Percentiles rank a stretch among this genome's conserved stretches.
Evolutionary conservation across 2,888 invertebrate genomes (phyloP).

Genomic region (Escarpia spicata): DNA sequence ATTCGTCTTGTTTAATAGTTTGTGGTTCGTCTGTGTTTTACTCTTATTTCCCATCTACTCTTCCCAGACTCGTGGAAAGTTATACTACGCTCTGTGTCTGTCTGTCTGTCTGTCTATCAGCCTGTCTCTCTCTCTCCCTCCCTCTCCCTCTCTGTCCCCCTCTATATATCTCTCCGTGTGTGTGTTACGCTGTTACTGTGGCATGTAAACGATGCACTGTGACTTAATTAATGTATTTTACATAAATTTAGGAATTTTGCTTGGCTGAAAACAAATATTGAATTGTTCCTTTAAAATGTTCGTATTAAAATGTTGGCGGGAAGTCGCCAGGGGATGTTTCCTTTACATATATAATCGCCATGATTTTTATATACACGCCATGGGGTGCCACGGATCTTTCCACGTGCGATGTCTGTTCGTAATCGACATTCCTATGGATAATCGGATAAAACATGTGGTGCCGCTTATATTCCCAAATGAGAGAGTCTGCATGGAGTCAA

Average conservation of each 20-base stretch:
- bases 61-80: too few species aligned
- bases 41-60: too few species aligned
- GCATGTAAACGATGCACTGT: too few species aligned
- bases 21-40: not conserved
- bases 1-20: not conserved
- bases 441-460: not conserved
- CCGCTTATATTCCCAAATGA: not conserved
- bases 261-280: too few species aligned
- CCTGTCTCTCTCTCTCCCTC: not conserved
- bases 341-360: not conserved
- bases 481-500: not conserved
- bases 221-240: too few species aligned
- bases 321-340: not conserved
- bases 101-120: not conserved
- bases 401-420: not conserved
- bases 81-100: too few species aligned
- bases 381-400: not conserved
- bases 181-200: not conserved
- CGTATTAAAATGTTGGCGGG: not conserved
- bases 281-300: too few species aligned
- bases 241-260: too few species aligned
- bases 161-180: not conserved
- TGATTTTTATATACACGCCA: slow-evolving; percentile 8
- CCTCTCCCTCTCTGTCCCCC: too few species aligned
- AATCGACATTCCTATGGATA: not conserved